Evolutionary conservation across 2,888 invertebrate species (phyloP).

Genomic region (Caenorhabditis zanzibari): DNA sequence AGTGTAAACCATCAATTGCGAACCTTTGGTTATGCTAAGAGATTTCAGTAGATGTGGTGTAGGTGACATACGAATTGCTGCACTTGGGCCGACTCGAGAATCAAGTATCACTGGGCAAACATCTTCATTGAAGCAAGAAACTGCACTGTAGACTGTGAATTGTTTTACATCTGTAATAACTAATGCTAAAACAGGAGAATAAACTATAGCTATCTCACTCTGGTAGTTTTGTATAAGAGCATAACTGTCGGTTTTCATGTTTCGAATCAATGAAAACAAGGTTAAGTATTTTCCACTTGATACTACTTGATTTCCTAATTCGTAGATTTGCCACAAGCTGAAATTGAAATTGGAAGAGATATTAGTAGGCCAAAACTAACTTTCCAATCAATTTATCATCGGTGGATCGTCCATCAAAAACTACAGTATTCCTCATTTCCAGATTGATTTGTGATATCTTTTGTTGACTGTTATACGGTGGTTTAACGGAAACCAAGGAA

Average conservation of each 20-base stretch:
- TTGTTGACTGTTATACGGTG: not conserved
- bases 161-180: slow-evolving; percentile 14
- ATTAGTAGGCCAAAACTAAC: not conserved
- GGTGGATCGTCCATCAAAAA: slow-evolving; percentile 26
- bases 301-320: slow-evolving; percentile 15
- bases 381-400: slow-evolving; percentile 28
- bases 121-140: slow-evolving; percentile 7
- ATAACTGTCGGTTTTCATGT: slow-evolving; percentile 15
- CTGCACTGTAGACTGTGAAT: slow-evolving; percentile 14
- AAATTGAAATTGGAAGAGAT: not conserved
- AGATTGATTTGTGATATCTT: not conserved
- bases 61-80: slow-evolving; percentile 25
- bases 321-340: slow-evolving; percentile 26
- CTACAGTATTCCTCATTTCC: slow-evolving; percentile 41
- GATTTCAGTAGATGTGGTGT: not conserved
- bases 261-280: slow-evolving; percentile 12
- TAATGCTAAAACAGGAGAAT: no score
- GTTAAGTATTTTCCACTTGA: slow-evolving; percentile 33
- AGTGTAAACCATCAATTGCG: slow-evolving; percentile 26
- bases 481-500: slow-evolving; percentile 14
- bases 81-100: not conserved
- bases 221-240: slow-evolving; percentile 25
- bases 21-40: not conserved
- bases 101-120: slow-evolving; percentile 15
- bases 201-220: slow-evolving; percentile 5